Percentiles rank a stretch among this genome's conserved stretches.
These are phyloP conservation scores for Prietella phreatophila DNA, from an alignment of 2,113 vertebrate species.

Conservation along the genomic window DNA sequence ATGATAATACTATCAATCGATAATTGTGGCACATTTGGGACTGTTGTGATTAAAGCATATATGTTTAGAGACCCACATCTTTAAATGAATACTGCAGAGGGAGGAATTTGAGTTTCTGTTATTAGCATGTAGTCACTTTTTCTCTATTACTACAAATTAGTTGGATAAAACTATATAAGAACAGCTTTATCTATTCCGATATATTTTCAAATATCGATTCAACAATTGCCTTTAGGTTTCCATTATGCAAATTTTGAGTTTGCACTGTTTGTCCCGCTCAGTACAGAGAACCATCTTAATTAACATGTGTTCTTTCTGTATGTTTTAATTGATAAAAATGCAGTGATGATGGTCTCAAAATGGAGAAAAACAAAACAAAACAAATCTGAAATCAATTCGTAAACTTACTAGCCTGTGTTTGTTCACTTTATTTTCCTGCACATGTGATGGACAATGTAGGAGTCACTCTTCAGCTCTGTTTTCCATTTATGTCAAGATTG, in stretches of 20 bases:
- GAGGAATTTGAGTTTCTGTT: too few species aligned
- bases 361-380: not conserved
- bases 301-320: not conserved
- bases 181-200: not conserved
- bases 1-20: too few species aligned
- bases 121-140: too few species aligned
- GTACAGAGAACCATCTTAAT: too few species aligned
- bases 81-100: too few species aligned
- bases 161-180: too few species aligned
- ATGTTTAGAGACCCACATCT: too few species aligned
- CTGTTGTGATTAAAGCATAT: too few species aligned
- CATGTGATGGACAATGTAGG: not conserved
- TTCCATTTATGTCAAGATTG: conserved; percentile 3
- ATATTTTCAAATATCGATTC: not conserved
- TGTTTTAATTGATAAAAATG: not conserved
- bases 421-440: not conserved
- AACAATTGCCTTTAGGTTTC: not conserved
- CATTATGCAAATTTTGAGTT: not conserved
- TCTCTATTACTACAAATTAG: too few species aligned
- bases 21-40: too few species aligned
- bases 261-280: not conserved
- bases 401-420: not conserved
- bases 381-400: not conserved
- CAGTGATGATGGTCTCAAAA: not conserved
- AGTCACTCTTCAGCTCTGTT: not conserved